These are phyloP conservation scores for Notarius quadriscutis DNA, from an alignment of 2,113 vertebrate species.

Conservation along the genomic window DNA sequence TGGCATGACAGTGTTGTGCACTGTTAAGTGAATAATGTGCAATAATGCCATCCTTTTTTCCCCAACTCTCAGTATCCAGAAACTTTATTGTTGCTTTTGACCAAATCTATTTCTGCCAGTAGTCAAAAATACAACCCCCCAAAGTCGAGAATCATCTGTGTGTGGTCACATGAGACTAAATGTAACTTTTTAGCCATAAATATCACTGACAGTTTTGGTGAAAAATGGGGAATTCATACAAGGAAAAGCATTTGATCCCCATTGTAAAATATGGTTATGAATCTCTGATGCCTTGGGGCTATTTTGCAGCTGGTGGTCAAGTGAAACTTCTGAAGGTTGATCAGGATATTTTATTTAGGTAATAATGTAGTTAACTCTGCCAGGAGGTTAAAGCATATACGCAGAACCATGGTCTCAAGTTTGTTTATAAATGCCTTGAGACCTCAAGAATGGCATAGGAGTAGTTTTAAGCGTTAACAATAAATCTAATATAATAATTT, in stretches of 20 bases:
- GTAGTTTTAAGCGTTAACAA: too few species aligned
- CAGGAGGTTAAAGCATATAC: neutral
- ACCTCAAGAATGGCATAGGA: too few species aligned
- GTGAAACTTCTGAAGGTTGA: neutral
- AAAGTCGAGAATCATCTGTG: neutral
- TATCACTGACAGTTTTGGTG: neutral
- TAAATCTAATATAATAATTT: too few species aligned
- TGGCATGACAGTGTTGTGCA: neutral
- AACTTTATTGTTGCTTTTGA: neutral
- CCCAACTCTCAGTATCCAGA: neutral
- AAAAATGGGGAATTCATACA: neutral
- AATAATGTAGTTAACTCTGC: neutral
- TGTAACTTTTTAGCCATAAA: neutral
- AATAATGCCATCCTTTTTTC: neutral
- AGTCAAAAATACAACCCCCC: neutral
- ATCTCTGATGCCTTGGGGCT: neutral
- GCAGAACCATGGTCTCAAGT: too few species aligned
- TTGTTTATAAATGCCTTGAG: too few species aligned
- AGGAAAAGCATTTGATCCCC: neutral
- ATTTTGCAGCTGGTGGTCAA: neutral
- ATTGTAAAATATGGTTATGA: neutral
- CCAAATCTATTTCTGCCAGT: neutral
- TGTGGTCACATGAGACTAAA: neutral
- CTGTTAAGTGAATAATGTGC: neutral
- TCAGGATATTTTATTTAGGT: neutral